Percentiles rank a stretch among this genome's conserved stretches.
phyloP scores from a whole-genome alignment of 2,797 vertebrate genomes.

The Aulostomus chinensis region DNA sequence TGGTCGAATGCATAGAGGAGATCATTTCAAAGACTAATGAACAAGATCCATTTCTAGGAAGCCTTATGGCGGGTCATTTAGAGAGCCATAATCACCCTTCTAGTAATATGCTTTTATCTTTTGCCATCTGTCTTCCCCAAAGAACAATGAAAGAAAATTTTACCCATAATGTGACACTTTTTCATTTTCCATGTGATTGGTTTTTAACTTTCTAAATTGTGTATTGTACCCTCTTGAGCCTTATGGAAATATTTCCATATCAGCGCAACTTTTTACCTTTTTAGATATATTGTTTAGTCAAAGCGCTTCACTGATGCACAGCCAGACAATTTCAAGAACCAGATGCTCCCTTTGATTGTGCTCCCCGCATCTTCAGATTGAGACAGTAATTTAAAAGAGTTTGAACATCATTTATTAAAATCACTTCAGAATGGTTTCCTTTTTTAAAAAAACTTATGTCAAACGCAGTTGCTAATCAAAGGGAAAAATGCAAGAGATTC shows the following conservation, averaged over 20 bases:
- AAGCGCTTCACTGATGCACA: constrained; percentile 16
- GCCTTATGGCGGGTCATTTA: constrained; percentile 66
- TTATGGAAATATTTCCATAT: too few species aligned
- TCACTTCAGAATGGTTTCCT: constrained; percentile 28
- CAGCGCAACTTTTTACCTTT: too few species aligned
- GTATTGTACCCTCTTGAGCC: too few species aligned
- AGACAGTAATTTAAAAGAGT: constrained; percentile 34
- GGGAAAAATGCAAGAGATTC: constrained; percentile 38
- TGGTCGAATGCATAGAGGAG: constrained; percentile 58
- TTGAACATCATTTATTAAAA: constrained; percentile 57
- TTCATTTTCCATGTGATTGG: too few species aligned
- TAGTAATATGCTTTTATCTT: constrained; percentile 66
- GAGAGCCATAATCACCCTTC: constrained; percentile 57
- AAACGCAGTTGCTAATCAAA: constrained; percentile 51
- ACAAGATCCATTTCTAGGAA: constrained; percentile 74
- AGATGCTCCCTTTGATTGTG: constrained; percentile 43
- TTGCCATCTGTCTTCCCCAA: constrained; percentile 39
- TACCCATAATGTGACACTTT: too few species aligned
- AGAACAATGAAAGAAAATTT: constrained; percentile 23
- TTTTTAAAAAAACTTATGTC: constrained; percentile 36
- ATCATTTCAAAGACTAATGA: constrained; percentile 73
- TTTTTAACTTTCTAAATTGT: background rate
- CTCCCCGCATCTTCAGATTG: constrained; percentile 30
- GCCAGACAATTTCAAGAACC: constrained; percentile 41
- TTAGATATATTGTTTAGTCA: constrained; percentile 16